These are phyloP conservation scores for Pycnonotus jocosus DNA, from an alignment of 2,113 vertebrate species.

Conservation along the genomic window DNA sequence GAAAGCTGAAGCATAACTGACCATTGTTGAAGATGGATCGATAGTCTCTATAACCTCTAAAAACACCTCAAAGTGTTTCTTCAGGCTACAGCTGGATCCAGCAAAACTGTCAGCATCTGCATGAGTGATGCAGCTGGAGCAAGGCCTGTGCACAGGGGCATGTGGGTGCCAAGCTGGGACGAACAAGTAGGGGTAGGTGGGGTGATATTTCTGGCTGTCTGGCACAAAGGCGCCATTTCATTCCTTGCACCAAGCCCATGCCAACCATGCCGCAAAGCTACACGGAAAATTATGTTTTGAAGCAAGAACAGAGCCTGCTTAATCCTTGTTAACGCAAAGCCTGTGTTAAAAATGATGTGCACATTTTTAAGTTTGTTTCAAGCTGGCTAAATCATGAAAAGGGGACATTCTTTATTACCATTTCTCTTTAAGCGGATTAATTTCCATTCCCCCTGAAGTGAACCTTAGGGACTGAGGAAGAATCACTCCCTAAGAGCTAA, in stretches of 20 bases:
- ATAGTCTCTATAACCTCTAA: background rate
- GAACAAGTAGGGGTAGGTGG: background rate
- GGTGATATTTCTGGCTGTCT: background rate
- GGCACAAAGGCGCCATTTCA: background rate
- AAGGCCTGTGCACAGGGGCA: background rate
- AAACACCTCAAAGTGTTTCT: background rate
- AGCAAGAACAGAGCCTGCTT: background rate
- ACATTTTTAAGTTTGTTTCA: conserved; percentile 32
- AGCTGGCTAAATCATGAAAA: background rate
- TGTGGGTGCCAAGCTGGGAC: background rate
- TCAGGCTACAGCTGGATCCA: background rate
- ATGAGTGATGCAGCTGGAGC: background rate
- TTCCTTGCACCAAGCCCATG: background rate
- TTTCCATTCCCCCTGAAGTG: conserved; percentile 6
- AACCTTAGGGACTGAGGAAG: conserved; percentile 20
- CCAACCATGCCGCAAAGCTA: background rate
- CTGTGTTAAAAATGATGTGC: background rate
- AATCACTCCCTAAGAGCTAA: conserved; percentile 36
- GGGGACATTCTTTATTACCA: conserved; percentile 3
- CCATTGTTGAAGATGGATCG: background rate
- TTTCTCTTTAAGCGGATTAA: conserved; percentile 20
- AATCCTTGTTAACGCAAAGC: background rate
- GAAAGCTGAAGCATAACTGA: background rate
- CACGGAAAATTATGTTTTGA: background rate
- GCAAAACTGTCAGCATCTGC: accelerated